Evolutionary conservation across 37 sponge, comb jelly and placozoan species (phyloP).

Genomic region (Aphrocallistes beatrix): DNA sequence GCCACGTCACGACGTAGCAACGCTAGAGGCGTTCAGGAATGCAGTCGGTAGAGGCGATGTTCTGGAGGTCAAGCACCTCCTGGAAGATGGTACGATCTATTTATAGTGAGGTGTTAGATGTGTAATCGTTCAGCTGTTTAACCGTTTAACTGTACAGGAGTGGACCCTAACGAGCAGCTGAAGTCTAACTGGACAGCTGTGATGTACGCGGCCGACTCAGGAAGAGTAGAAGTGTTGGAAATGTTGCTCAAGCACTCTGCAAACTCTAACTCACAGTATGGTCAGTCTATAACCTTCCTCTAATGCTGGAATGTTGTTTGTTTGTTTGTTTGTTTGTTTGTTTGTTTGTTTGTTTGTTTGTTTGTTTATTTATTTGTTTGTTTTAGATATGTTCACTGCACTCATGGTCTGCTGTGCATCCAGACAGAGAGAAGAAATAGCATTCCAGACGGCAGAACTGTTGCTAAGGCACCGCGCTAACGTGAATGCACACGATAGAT

Average conservation of each 20-base stretch:
- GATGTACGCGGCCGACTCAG: constrained; percentile 38
- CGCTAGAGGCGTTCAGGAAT: constrained; percentile 23
- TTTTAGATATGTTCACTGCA: constrained; percentile 42
- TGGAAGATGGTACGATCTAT: constrained; percentile 19
- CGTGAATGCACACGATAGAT: constrained; percentile 49
- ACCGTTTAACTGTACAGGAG: constrained; percentile 26
- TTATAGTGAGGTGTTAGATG: background rate
- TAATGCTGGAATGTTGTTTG: background rate
- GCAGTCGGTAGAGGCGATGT: constrained; percentile 29
- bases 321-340: background rate
- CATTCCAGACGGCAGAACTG: constrained; percentile 30
- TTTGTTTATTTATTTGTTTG: background rate
- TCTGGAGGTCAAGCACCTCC: constrained; percentile 9
- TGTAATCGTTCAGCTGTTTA: background rate
- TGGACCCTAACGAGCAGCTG: constrained; percentile 26
- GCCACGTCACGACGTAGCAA: background rate
- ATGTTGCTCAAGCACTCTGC: constrained; percentile 31
- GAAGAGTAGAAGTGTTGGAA: constrained; percentile 5
- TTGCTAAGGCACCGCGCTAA: constrained; percentile 35
- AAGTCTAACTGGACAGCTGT: constrained; percentile 43
- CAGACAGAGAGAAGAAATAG: constrained; percentile 11
- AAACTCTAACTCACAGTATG: constrained; percentile 36
- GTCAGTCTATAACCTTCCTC: too few species aligned
- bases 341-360: background rate
- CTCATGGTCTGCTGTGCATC: constrained; percentile 40